Percentiles rank a stretch among this genome's conserved stretches.
phyloP scores from a whole-genome alignment of 2,888 invertebrate species.

The Aleiodes alternator region DNA sequence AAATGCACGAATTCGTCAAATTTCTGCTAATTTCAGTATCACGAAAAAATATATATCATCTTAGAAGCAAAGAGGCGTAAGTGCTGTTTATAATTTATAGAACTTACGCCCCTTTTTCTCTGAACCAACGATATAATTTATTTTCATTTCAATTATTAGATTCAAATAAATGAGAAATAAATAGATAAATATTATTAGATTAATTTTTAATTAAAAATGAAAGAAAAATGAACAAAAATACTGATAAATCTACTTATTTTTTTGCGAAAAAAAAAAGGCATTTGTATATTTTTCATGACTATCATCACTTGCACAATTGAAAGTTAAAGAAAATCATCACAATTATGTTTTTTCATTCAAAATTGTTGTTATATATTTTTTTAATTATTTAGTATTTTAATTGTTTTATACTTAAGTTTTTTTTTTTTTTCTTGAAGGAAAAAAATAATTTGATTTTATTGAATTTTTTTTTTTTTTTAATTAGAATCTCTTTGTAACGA shows the following conservation, averaged over 20 bases:
- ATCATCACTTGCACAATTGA: slow-evolving; percentile 20
- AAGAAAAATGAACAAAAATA: slow-evolving; percentile 6
- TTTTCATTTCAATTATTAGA: neutral
- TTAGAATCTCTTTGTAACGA: neutral
- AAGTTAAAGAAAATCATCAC: too few species aligned
- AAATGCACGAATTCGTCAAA: too few species aligned
- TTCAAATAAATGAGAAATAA: too few species aligned
- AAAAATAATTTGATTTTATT: neutral
- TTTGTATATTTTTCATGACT: slow-evolving; percentile 55
- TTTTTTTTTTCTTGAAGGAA: slow-evolving; percentile 33
- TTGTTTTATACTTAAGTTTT: slow-evolving; percentile 14
- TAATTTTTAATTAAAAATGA: neutral
- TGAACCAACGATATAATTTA: neutral
- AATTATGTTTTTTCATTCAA: slow-evolving; percentile 27
- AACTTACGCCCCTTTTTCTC: too few species aligned
- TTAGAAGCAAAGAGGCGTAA: too few species aligned
- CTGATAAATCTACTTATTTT: slow-evolving; percentile 26
- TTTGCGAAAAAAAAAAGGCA: slow-evolving; percentile 40
- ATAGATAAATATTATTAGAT: too few species aligned
- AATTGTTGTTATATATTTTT: slow-evolving; percentile 45
- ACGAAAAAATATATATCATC: too few species aligned
- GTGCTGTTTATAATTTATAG: too few species aligned
- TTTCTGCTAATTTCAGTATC: too few species aligned
- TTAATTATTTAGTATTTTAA: slow-evolving; percentile 28
- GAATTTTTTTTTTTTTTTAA: neutral